Evolutionary conservation across 2,797 vertebrate species (phyloP), one percentile per base, ranked within the genome.

Genomic region (Falco novaeseelandiae): DNA sequence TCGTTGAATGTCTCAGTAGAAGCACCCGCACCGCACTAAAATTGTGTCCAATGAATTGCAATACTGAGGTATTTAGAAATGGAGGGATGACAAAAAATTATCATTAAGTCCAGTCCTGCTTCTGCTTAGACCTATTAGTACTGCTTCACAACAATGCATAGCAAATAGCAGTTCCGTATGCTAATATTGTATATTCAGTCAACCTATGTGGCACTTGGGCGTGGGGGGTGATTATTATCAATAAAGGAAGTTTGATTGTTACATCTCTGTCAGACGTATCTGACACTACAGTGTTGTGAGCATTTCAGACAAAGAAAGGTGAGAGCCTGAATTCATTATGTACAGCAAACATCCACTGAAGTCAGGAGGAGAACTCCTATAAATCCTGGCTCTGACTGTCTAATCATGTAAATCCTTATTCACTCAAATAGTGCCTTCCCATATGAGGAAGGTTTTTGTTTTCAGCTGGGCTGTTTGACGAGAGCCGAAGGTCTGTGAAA

Each of bases 11-110:
- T 62, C 48, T 66, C 55, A 29, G 22, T 15, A 1, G 46, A 74
- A 81, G 40, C 3, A 19, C 29, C 70, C 1, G 0, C 15, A 30
- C 70, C 1, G 0, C 15, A 29, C 36, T 65, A 26, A 77, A 82
- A 63, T 59, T 32, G 6, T n/a, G 29, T 71, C 44, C 67, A 67
- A 36, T 20, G 4, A 86, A 69, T 67, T 79, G 40, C 10, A 77
- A 14, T 67, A 73, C 11, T n/a, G 44, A 82, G 46, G 5, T 73
- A 13, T 82, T 76, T 59, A 62, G n/a, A 79, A 77, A 9, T 16
- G 17, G 25, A 81, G 29, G 6, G 10, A 13, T 48, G 21, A 22
- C n/a, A 69, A 83, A 90, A 88, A 72, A 32, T 12, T 42, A 7
- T 49, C 12, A 0, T 11, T 12, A n/a, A 82, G 21, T 46, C 74